A percentile compares a stretch with the other conserved stretches of the same genome.
These are phyloP conservation scores for Trichonephila clavata DNA, from an alignment of 1,140 invertebrate genomes.

Conservation along the genomic window DNA sequence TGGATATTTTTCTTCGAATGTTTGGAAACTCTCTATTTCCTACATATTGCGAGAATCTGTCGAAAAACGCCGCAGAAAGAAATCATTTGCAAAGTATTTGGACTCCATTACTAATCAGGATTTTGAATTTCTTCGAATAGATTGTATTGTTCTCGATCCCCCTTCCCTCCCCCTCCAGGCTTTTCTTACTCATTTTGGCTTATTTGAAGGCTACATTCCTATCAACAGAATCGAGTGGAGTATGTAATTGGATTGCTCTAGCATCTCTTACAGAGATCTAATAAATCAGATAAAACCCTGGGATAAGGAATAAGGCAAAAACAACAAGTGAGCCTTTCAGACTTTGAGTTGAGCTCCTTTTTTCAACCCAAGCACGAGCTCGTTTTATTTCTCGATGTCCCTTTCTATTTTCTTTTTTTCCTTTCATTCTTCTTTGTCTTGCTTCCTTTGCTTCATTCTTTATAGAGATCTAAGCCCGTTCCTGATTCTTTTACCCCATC, in stretches of 20 bases:
- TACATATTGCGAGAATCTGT: background rate
- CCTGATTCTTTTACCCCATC: constrained; percentile 32
- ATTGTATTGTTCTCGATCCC: background rate
- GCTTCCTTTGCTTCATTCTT: background rate
- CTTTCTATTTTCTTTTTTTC: background rate
- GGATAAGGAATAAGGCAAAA: constrained; percentile 66
- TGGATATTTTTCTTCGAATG: background rate
- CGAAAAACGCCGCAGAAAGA: background rate
- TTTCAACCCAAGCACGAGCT: constrained; percentile 38
- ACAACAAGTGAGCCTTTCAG: constrained; percentile 62
- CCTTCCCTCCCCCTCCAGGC: background rate
- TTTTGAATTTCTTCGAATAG: constrained; percentile 42
- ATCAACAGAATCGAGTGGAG: constrained; percentile 64
- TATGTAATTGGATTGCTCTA: constrained; percentile 70
- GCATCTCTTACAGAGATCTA: constrained; percentile 74
- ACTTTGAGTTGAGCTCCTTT: constrained; percentile 47
- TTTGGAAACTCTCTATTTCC: background rate
- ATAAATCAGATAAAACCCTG: constrained; percentile 71
- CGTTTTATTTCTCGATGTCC: constrained; percentile 47
- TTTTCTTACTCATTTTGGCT: constrained; percentile 46
- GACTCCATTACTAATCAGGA: constrained; percentile 16
- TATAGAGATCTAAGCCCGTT: constrained; percentile 15
- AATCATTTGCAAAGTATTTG: background rate
- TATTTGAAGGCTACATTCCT: constrained; percentile 47
- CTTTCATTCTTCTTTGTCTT: background rate